Evolutionary conservation across 1,140 invertebrate genomes (phyloP).

Genomic region (Drosophila arizonae): DNA sequence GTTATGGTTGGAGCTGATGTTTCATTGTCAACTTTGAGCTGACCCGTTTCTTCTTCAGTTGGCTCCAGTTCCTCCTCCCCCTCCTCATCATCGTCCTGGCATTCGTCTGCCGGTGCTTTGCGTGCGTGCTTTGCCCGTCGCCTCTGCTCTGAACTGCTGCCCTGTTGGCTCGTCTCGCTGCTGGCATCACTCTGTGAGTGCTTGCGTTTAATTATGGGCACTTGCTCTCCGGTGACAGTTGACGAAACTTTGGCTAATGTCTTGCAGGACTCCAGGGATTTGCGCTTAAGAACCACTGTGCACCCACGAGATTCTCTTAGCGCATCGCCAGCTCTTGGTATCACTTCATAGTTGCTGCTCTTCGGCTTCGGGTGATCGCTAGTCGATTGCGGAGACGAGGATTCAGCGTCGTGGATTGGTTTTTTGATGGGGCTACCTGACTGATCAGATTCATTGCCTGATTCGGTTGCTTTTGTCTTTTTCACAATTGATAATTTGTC

Average conservation of each 20-base stretch:
- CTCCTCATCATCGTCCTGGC: not conserved
- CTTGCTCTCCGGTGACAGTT: not conserved
- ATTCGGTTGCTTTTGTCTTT: slow-evolving; percentile 66
- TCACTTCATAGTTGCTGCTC: slow-evolving; percentile 72
- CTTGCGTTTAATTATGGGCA: slow-evolving; percentile 43
- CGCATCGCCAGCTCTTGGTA: slow-evolving; percentile 53
- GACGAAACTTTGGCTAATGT: slow-evolving; percentile 25
- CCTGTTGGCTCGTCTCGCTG: slow-evolving; percentile 49
- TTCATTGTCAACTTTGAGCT: not conserved
- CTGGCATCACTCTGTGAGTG: slow-evolving; percentile 66
- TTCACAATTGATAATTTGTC: slow-evolving; percentile 81
- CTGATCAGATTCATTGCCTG: slow-evolving; percentile 74
- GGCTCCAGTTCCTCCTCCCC: not conserved
- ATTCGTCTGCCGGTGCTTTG: slow-evolving; percentile 4
- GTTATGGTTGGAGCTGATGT: not conserved
- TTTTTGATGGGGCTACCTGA: slow-evolving; percentile 57
- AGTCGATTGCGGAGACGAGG: not conserved
- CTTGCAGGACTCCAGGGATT: slow-evolving; percentile 54
- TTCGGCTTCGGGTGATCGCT: slow-evolving; percentile 54
- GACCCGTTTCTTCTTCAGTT: not conserved
- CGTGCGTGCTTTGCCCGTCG: slow-evolving; percentile 52
- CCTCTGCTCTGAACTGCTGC: slow-evolving; percentile 31
- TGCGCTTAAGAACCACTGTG: slow-evolving; percentile 76
- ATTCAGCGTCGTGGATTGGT: slow-evolving; percentile 11
- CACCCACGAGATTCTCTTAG: slow-evolving; percentile 59